Evolutionary conservation across 2,888 invertebrate species (phyloP).

Genomic region (Megamerina dolium): DNA sequence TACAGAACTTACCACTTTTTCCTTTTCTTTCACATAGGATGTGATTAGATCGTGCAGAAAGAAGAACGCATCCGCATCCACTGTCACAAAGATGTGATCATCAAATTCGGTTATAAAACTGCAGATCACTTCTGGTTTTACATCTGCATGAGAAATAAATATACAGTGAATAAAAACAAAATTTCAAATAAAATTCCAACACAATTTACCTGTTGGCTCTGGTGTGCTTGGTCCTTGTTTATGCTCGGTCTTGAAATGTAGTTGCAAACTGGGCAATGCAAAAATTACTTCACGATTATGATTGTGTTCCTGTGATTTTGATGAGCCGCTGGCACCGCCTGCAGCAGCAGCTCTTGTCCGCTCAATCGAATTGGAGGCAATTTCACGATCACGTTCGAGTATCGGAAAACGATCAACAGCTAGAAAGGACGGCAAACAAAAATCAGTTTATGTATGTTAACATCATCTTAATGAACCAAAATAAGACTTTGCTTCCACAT

Average conservation of each 20-base stretch:
- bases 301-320: slow-evolving; percentile 68
- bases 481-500: background rate
- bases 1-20: slow-evolving; percentile 62
- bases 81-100: slow-evolving; percentile 96
- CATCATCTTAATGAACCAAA: background rate
- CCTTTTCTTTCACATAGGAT: slow-evolving; percentile 91
- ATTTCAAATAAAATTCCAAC: background rate
- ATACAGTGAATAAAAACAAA: background rate
- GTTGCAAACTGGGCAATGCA: slow-evolving; percentile 85
- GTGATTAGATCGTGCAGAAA: slow-evolving; percentile 96
- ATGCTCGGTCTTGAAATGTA: slow-evolving; percentile 90
- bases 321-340: slow-evolving; percentile 48
- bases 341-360: slow-evolving; percentile 51
- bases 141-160: slow-evolving; percentile 50
- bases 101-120: slow-evolving; percentile 98
- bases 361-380: slow-evolving; percentile 55
- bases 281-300: slow-evolving; percentile 94
- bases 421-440: slow-evolving; percentile 43
- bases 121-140: slow-evolving; percentile 87
- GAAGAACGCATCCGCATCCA: slow-evolving; percentile 96
- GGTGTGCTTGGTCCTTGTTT: slow-evolving; percentile 71
- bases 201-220: slow-evolving; percentile 54
- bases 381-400: slow-evolving; percentile 69
- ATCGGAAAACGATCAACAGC: slow-evolving; percentile 88
- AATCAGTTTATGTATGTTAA: no score